These are phyloP conservation scores for Pelagia noctiluca DNA, from an alignment of 30 jellyfish, hydroid and myxozoan genomes.

Conservation along the genomic window DNA sequence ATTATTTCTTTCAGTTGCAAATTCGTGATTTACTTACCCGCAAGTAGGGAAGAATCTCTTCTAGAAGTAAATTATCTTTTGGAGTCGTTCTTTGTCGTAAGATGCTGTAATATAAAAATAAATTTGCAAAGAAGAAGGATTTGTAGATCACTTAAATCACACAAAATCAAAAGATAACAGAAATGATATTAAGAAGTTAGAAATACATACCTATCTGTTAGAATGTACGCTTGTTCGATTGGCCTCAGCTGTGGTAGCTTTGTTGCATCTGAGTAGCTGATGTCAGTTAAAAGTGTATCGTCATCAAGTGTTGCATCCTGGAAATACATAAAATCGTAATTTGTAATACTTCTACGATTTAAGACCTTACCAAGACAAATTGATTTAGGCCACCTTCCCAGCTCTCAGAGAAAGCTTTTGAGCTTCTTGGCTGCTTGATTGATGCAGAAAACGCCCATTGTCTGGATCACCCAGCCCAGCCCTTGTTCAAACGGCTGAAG, in stretches of 20 bases:
- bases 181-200: neutral
- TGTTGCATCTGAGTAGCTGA: conserved; percentile 59
- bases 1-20: neutral
- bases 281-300: conserved; percentile 73
- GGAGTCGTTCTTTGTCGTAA: conserved; percentile 62
- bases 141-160: too few species aligned
- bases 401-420: too few species aligned
- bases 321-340: too few species aligned
- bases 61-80: conserved; percentile 67
- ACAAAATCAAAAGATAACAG: neutral
- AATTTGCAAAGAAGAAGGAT: conserved; percentile 19
- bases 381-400: too few species aligned
- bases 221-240: conserved; percentile 76
- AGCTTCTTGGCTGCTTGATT: too few species aligned
- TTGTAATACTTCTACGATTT: too few species aligned
- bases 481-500: too few species aligned
- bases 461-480: too few species aligned
- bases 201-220: conserved; percentile 69
- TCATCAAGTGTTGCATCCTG: conserved; percentile 80
- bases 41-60: conserved; percentile 76
- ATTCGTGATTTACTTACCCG: conserved; percentile 44
- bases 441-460: too few species aligned
- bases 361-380: too few species aligned
- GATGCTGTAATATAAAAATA: neutral
- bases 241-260: conserved; percentile 44